Evolutionary conservation across 2,797 vertebrate genomes (phyloP).

Genomic region (Craterocephalus amniculus): DNA sequence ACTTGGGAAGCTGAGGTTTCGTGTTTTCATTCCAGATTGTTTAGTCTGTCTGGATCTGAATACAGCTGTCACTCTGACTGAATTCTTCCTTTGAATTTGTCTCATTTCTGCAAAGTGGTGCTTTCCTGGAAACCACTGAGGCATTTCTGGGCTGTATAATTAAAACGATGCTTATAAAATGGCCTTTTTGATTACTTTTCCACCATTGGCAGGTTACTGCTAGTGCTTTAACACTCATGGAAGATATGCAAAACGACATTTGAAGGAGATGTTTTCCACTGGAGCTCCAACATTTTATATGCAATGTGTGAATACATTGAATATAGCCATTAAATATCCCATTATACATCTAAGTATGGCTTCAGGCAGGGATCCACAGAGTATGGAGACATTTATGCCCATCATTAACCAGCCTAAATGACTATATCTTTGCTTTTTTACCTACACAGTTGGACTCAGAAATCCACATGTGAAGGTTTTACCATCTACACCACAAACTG

Average conservation of each 20-base stretch:
- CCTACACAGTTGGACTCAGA: constrained; percentile 8
- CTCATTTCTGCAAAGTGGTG: constrained; percentile 38
- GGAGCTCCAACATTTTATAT: background rate
- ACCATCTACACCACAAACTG: background rate
- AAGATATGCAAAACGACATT: constrained; percentile 18
- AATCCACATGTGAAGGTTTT: constrained; percentile 1
- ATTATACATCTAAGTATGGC: constrained; percentile 50
- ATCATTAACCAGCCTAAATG: constrained; percentile 48
- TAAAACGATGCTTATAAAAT: constrained; percentile 38
- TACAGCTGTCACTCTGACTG: constrained; percentile 21
- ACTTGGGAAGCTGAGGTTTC: too few relatives aligned
- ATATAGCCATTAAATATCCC: constrained; percentile 46
- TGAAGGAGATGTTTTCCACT: constrained; percentile 4
- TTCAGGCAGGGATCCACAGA: constrained; percentile 20
- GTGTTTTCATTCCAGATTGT: constrained; percentile 8
- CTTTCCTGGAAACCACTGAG: constrained; percentile 11
- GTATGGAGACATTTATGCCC: constrained; percentile 35
- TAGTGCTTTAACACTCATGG: constrained; percentile 24
- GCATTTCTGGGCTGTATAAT: constrained; percentile 30
- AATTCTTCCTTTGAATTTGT: constrained; percentile 34
- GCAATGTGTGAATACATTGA: constrained; percentile 12
- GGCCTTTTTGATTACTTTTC: constrained; percentile 32
- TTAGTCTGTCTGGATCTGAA: constrained; percentile 34
- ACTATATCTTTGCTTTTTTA: constrained; percentile 21
- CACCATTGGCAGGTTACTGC: background rate